Base-by-base conservation (phyloP, 1,140 invertebrate genomes). In the Trichonephila clavipes region DNA sequence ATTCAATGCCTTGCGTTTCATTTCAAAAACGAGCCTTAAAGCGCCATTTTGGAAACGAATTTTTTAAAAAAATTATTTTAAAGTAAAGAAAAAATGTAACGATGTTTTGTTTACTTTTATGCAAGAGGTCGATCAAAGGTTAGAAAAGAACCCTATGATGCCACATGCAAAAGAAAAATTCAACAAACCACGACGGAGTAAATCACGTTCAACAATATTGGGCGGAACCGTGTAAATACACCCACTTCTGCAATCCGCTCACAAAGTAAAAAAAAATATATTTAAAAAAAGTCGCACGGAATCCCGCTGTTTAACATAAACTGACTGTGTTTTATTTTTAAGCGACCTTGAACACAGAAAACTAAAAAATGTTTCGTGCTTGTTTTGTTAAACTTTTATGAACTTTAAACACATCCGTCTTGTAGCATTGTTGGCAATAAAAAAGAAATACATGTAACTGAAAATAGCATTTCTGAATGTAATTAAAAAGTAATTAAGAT, bases 121-220 rank as follows among this genome's bases (percentile, higher is more conserved):
- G 72, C 16, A 77, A 77, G 72, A 51, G 28, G 72, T 77, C 28
- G 72, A 77, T 18, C 72, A 18, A 77, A 77, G 72, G 72, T 77
- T 77, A 40, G 18, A 40, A 34, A 18, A 34, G 28, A 77, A 77
- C 34, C 24, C 72, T 3, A 34, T 40, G 34, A 34, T 77, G 28
- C 6, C 72, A 64, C 62, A 21, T 64, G 62, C 4, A 51, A 12
- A 51, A 51, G 10, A 10, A 51, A 24, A 77, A 34, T 19, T 40
- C 24, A 77, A 40, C 72, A 77, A 77, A 34, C 28, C 72, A 34
- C 28, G 18, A 77, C 34, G 72, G 66, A 14, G 34, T 77, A 77
- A 77, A 77, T 77, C 72, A 77, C 72, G 28, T 34, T n/a, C 24
- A 34, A 77, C 28, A 40, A 40, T 40, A 28, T 19, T 40, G 28